These are phyloP conservation scores for Minunthozetes semirufus DNA, from an alignment of 2,888 invertebrate species.

Conservation along the genomic window DNA sequence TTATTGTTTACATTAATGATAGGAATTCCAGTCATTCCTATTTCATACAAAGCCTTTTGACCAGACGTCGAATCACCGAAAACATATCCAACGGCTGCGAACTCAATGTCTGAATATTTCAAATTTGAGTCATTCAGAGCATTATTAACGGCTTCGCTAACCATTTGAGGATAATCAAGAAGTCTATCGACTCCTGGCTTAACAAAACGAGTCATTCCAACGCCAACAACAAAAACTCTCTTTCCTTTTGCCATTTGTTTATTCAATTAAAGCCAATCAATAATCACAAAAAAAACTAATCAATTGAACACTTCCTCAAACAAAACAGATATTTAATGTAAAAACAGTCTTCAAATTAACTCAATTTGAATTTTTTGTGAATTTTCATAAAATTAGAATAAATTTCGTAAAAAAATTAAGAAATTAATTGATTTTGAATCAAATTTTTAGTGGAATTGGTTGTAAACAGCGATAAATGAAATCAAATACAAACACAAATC, in stretches of 20 bases:
- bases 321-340: neutral
- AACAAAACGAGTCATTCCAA: constrained; percentile 97
- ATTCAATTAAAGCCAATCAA: neutral
- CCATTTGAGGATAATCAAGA: constrained; percentile 90
- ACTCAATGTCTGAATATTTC: constrained; percentile 67
- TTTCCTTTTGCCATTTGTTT: constrained; percentile 33
- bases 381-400: no score
- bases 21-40: constrained; percentile 94
- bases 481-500: neutral
- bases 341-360: neutral
- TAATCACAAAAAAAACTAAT: neutral
- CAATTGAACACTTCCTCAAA: neutral
- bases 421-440: no score
- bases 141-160: constrained; percentile 80
- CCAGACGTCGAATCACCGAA: constrained; percentile 94
- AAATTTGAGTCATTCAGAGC: constrained; percentile 78
- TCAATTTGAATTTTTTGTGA: no score
- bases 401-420: no score
- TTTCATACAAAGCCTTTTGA: constrained; percentile 85
- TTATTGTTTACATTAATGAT: constrained; percentile 98
- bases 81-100: constrained; percentile 86
- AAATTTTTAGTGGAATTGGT: neutral
- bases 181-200: constrained; percentile 75
- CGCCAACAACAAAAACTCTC: constrained; percentile 79
- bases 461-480: neutral